These are phyloP conservation scores for Digitonthophagus gazella DNA, from an alignment of 2,888 invertebrate genomes.

Conservation along the genomic window DNA sequence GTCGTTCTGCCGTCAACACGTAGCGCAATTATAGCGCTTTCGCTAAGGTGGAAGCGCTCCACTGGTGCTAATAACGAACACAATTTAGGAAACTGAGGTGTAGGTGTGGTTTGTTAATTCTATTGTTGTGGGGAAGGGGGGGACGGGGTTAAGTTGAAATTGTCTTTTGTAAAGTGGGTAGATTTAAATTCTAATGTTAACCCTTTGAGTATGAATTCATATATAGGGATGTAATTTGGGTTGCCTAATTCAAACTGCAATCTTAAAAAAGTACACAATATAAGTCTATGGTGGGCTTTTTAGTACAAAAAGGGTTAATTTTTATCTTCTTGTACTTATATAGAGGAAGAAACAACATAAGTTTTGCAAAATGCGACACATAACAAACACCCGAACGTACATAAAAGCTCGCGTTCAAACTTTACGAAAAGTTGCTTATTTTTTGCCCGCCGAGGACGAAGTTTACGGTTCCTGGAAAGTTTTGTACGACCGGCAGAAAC, in stretches of 20 bases:
- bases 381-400: background rate
- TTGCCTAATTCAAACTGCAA: too few species aligned
- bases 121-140: background rate
- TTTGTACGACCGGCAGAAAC: background rate
- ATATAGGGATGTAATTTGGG: too few species aligned
- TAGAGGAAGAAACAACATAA: background rate
- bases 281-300: too few species aligned
- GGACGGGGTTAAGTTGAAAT: too few species aligned
- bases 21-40: background rate
- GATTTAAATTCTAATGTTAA: too few species aligned
- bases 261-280: too few species aligned
- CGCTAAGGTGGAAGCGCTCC: background rate
- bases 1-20: background rate
- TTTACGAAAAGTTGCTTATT: background rate
- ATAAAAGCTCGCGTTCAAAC: background rate
- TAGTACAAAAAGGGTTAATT: too few species aligned
- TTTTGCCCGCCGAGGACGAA: constrained; percentile 4
- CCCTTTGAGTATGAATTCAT: too few species aligned
- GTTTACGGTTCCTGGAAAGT: constrained; percentile 8
- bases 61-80: background rate
- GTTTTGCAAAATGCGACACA: background rate
- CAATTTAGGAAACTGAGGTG: background rate
- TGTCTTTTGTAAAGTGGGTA: too few species aligned
- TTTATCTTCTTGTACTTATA: too few species aligned
- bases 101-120: background rate